phyloP scores from a whole-genome alignment of 2,113 vertebrate genomes.

The Cyprinodon brontotheroides region DNA sequence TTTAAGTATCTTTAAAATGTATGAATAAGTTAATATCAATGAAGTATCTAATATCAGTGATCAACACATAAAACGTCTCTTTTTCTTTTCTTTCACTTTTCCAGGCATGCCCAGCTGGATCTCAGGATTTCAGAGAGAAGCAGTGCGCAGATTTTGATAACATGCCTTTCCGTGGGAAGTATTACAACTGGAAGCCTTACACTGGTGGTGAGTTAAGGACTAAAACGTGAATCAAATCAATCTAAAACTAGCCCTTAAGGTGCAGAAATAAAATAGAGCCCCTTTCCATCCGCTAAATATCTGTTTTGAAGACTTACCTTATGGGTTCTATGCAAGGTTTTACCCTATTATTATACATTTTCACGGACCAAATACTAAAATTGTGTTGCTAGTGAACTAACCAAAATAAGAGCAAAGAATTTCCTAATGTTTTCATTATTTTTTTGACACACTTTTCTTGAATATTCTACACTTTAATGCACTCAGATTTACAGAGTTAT shows the following conservation, averaged over 20 bases:
- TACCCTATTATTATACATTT: neutral
- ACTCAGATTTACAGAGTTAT: too few relatives aligned
- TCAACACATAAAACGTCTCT: neutral
- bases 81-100: neutral
- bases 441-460: too few relatives aligned
- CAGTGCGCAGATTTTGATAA: conserved; percentile 97
- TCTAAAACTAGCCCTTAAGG: neutral
- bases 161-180: conserved; percentile 97
- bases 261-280: neutral
- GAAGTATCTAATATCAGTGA: neutral
- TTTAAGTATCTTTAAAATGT: neutral
- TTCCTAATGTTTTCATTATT: neutral
- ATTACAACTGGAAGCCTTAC: conserved; percentile 99
- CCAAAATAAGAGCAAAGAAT: neutral
- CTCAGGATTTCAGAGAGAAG: conserved; percentile 96
- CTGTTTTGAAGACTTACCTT: neutral
- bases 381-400: too few relatives aligned
- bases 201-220: conserved; percentile 87
- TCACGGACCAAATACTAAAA: conserved; percentile 2
- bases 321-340: neutral
- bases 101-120: conserved; percentile 88
- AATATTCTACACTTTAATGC: too few relatives aligned
- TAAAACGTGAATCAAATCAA: neutral
- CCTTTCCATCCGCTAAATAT: too few relatives aligned
- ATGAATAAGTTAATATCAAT: neutral